Percentiles rank a stretch among this genome's conserved stretches.
Conservation (phyloP, 2,888 invertebrate species). For the Mythimna pallens region DNA sequence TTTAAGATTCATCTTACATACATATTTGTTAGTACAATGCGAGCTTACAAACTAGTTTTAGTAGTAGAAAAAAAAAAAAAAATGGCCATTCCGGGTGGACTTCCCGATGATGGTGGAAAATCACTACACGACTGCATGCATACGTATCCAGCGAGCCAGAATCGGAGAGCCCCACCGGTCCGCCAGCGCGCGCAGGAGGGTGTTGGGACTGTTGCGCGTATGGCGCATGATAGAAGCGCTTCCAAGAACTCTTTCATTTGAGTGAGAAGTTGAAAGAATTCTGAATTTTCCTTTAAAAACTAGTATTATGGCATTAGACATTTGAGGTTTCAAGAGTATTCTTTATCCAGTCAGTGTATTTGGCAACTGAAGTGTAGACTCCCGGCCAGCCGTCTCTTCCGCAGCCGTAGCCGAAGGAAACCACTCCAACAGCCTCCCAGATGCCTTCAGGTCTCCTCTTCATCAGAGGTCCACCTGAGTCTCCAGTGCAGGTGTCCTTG, state of each 20-base stretch:
- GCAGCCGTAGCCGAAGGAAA: conserved; percentile 93
- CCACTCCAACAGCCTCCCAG: conserved; percentile 92
- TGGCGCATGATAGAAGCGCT: too few species aligned
- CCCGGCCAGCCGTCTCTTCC: conserved; percentile 93
- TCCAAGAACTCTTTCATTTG: conserved; percentile 11
- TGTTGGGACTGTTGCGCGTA: too few species aligned
- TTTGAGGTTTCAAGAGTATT: conserved; percentile 77
- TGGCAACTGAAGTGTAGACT: conserved; percentile 92
- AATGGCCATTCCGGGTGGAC: too few species aligned
- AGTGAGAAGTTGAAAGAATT: conserved; percentile 39
- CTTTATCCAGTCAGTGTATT: conserved; percentile 92
- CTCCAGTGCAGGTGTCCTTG: conserved; percentile 94
- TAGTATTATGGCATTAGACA: conserved; percentile 65
- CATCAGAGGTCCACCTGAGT: conserved; percentile 95
- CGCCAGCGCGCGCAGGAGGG: too few species aligned
- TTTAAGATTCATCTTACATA: too few species aligned
- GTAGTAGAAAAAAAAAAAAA: too few species aligned
- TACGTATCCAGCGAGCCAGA: too few species aligned
- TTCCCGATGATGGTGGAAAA: too few species aligned
- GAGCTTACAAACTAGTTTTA: too few species aligned
- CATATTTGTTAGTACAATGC: too few species aligned
- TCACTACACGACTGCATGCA: too few species aligned
- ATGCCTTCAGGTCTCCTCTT: conserved; percentile 83
- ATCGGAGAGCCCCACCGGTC: too few species aligned
- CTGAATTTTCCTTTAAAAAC: conserved; percentile 37